A percentile compares a stretch with the other conserved stretches of the same genome.
phyloP scores from a whole-genome alignment of 23 tunicate genomes.

The Ciona savignyi region DNA sequence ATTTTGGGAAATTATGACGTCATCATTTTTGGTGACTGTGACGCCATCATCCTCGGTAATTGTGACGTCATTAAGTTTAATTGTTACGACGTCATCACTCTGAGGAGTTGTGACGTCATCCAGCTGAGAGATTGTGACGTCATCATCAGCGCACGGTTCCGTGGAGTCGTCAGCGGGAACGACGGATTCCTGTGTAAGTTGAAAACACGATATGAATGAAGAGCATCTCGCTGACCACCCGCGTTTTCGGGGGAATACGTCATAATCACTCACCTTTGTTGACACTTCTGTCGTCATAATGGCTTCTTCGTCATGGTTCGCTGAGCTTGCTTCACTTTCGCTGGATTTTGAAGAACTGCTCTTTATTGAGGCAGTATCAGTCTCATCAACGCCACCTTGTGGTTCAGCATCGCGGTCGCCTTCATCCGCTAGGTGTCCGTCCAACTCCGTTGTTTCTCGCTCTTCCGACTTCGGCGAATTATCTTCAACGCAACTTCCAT shows the following conservation, averaged over 20 bases:
- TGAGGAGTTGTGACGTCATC: no score
- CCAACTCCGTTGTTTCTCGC: background rate
- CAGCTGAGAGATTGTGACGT: no score
- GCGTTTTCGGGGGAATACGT: no score
- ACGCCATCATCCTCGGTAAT: no score
- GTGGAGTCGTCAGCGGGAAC: no score
- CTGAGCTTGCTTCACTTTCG: background rate
- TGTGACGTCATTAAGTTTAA: no score
- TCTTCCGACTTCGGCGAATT: background rate
- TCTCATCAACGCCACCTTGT: background rate
- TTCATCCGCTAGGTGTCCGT: background rate
- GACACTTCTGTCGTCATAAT: background rate
- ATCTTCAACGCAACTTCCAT: background rate
- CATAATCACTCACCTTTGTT: no score
- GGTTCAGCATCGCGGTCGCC: background rate
- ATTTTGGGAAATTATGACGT: background rate
- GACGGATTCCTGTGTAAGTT: no score
- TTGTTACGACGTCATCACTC: no score
- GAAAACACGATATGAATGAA: no score
- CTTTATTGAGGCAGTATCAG: background rate
- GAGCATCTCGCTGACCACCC: no score
- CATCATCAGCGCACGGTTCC: no score
- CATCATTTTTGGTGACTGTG: background rate
- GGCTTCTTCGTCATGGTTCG: background rate
- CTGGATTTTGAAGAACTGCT: background rate